Evolutionary conservation across 2,888 invertebrate genomes (phyloP).

Genomic region (Melitaea athalia): DNA sequence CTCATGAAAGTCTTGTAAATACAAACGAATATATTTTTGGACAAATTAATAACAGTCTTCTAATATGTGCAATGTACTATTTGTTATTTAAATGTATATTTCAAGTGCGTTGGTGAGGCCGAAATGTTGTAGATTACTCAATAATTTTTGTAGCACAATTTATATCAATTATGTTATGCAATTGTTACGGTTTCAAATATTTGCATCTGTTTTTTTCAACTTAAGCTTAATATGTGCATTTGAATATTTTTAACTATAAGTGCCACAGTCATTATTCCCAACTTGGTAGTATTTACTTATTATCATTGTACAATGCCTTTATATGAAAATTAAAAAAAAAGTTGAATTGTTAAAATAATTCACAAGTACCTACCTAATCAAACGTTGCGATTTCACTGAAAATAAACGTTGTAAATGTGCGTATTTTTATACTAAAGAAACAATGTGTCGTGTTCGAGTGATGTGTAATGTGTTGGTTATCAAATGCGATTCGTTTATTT

Average conservation of each 20-base stretch:
- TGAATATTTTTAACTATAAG: constrained; percentile 35
- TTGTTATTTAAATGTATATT: neutral
- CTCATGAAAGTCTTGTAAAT: constrained; percentile 2
- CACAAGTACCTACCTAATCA: constrained; percentile 40
- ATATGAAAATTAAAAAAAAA: constrained; percentile 18
- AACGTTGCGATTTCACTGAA: constrained; percentile 40
- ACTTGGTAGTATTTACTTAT: constrained; percentile 16
- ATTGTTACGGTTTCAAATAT: neutral
- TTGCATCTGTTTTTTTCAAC: neutral
- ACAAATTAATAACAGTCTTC: neutral
- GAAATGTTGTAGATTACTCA: neutral
- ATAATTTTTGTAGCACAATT: neutral
- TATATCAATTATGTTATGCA: neutral
- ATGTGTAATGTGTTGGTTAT: constrained; percentile 50
- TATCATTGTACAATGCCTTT: constrained; percentile 24
- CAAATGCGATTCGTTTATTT: constrained; percentile 37
- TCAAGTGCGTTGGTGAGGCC: too few relatives aligned
- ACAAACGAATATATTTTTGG: constrained; percentile 4
- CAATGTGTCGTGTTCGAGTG: constrained; percentile 49
- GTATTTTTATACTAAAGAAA: constrained; percentile 44
- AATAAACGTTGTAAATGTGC: constrained; percentile 42
- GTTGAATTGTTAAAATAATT: constrained; percentile 29
- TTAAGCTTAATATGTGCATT: constrained; percentile 9
- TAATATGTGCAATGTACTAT: neutral
- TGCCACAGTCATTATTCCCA: constrained; percentile 34